Evolutionary conservation across 1,140 invertebrate species (phyloP).

Genomic region (Pentalonia nigronervosa): DNA sequence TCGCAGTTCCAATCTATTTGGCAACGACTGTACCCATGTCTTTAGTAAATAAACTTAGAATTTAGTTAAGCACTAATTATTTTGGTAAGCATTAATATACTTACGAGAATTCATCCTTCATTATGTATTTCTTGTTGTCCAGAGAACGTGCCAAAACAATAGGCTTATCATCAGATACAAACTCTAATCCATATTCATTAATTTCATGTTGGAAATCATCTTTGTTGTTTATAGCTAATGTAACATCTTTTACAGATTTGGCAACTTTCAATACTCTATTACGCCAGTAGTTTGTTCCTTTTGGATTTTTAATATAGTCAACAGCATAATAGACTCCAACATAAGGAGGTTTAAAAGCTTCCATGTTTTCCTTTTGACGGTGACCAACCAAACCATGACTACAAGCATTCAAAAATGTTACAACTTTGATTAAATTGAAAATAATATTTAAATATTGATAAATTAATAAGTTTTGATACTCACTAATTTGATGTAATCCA

Average conservation of each 20-base stretch:
- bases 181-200: slow-evolving; percentile 92
- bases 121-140: slow-evolving; percentile 87
- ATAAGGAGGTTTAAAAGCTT: slow-evolving; percentile 88
- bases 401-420: slow-evolving; percentile 27
- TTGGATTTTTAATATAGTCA: slow-evolving; percentile 96
- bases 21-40: no score
- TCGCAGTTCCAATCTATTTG: no score
- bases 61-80: not conserved
- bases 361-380: slow-evolving; percentile 81
- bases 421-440: not conserved
- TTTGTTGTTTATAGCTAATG: slow-evolving; percentile 90
- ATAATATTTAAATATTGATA: not conserved
- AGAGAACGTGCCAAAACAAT: slow-evolving; percentile 82
- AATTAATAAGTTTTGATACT: slow-evolving; percentile 65
- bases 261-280: slow-evolving; percentile 96
- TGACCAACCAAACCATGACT: slow-evolving; percentile 93
- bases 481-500: slow-evolving; percentile 88
- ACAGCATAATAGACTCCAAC: slow-evolving; percentile 93
- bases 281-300: slow-evolving; percentile 97
- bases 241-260: slow-evolving; percentile 80
- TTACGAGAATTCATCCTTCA: slow-evolving; percentile 90
- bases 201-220: slow-evolving; percentile 93
- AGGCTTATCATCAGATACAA: slow-evolving; percentile 88
- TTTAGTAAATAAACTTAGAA: no score
- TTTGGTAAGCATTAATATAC: slow-evolving; percentile 59